phyloP scores from a whole-genome alignment of 2,888 invertebrate genomes.

The Pheosia tremula region DNA sequence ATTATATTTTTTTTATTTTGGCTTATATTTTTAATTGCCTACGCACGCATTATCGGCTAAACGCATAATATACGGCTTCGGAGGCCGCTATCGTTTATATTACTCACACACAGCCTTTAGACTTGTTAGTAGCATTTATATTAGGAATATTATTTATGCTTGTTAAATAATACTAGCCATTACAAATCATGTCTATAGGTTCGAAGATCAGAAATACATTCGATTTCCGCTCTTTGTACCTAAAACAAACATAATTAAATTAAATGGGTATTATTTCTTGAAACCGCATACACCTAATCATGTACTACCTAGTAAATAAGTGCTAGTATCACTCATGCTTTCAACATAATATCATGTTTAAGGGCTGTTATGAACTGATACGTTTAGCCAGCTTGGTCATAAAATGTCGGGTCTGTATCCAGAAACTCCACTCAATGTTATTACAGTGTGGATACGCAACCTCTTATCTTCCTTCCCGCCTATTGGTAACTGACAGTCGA shows the following conservation, averaged over 20 bases:
- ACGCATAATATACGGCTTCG: slow-evolving; percentile 51
- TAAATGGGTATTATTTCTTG: neutral
- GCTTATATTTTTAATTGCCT: slow-evolving; percentile 51
- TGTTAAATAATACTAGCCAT: slow-evolving; percentile 5
- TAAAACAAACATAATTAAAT: neutral
- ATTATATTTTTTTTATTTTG: slow-evolving; percentile 38
- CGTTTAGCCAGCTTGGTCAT: slow-evolving; percentile 77
- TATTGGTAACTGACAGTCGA: neutral
- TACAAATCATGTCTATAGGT: slow-evolving; percentile 1
- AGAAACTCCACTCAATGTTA: slow-evolving; percentile 15
- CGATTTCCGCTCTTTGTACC: neutral
- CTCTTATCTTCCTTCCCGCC: neutral
- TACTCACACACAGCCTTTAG: slow-evolving; percentile 58
- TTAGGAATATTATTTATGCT: slow-evolving; percentile 14
- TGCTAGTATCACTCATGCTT: no score
- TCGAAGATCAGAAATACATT: neutral
- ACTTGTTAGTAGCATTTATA: slow-evolving; percentile 39
- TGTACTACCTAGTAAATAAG: neutral
- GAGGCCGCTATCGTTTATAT: slow-evolving; percentile 15
- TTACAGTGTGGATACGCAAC: neutral
- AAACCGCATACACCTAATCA: neutral
- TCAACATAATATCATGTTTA: slow-evolving; percentile 37
- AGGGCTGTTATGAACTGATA: slow-evolving; percentile 55
- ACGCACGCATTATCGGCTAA: slow-evolving; percentile 71
- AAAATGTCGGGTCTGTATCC: slow-evolving; percentile 57